Evolutionary conservation across 2,888 invertebrate genomes (phyloP).

Genomic region (Acanthosepion esculentum): DNA sequence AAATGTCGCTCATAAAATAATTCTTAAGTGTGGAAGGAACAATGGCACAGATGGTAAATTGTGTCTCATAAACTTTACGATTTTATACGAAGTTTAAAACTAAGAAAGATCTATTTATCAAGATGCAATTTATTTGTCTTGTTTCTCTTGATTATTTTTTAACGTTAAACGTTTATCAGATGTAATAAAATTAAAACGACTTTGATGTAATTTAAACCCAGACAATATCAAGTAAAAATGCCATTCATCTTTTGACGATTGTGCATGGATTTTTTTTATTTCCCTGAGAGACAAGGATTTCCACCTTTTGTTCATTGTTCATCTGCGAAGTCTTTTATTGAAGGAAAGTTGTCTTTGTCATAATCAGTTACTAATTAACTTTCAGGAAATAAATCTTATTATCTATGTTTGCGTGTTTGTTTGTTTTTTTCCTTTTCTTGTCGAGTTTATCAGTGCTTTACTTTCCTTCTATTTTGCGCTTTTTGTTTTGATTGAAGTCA

Average conservation of each 20-base stretch:
- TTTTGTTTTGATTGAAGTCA: background rate
- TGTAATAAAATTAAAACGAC: background rate
- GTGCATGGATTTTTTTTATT: background rate
- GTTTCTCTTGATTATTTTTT: background rate
- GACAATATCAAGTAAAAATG: background rate
- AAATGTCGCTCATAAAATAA: too few relatives aligned
- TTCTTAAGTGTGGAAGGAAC: too few relatives aligned
- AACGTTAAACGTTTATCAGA: background rate
- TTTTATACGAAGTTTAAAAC: background rate
- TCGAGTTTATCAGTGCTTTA: too few relatives aligned
- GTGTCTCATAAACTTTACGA: too few relatives aligned
- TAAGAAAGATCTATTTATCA: background rate
- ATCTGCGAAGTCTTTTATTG: background rate
- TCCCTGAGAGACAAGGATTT: background rate
- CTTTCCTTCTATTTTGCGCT: background rate
- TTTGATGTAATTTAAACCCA: background rate
- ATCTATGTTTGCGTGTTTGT: background rate
- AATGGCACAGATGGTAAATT: too few relatives aligned
- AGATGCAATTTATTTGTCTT: background rate
- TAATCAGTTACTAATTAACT: slow-evolving; percentile 17
- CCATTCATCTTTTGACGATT: background rate
- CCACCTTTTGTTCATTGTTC: background rate
- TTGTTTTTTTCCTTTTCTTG: background rate
- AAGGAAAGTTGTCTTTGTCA: background rate
- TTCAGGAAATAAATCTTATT: background rate